Base-by-base conservation (phyloP, 2,888 invertebrate species). In the Augochlorella aurata region DNA sequence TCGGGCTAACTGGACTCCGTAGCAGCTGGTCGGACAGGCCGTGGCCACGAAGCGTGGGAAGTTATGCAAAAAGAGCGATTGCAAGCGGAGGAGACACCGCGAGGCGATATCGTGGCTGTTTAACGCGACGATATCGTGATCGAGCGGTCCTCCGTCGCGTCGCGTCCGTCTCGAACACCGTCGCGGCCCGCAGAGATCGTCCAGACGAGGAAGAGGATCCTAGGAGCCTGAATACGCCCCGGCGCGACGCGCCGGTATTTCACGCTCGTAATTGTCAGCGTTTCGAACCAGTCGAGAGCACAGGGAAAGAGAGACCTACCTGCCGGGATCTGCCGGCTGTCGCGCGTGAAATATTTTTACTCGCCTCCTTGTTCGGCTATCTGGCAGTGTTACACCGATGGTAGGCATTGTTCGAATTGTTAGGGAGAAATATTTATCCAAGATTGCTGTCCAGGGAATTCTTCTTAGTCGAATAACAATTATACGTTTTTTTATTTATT, bases 21-120 rank as follows among this genome's bases (percentile, higher is more conserved):
- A 79, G 83, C 77, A 83, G 87, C 81, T 69, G 80, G 89, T 77
- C 68, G 70, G 73, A 65, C 80, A 75, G 74, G 72, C 82, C 79
- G 73, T 76, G 75, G 65, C 66, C 84, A 24, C 75, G 63, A 49
- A 82, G 88, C 90, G 89, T 91, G 90, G 88, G 89, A 90, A 89
- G 89, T 89, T 88, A 87, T 87, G 89, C 88, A 86, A 87, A 88
- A 89, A 88, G 86, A 86, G 76, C 66, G 71, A 78, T 85, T 52
- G 52, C 79, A 69, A 21, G 47, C 49, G 65, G 38, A 45, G 77
- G 71, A 76, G 85, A 88, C 83, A 77, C 69, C 52, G 50, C 52
- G 50, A 67, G 50, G 66, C 80, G 81, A 80, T 86, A 85, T 85
- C 79, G 63, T 72, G 69, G 73, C 73, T 67, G 14, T 79, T 75